These are phyloP conservation scores for Danaus plexippus DNA, from an alignment of 1,140 invertebrate genomes.

Conservation along the genomic window DNA sequence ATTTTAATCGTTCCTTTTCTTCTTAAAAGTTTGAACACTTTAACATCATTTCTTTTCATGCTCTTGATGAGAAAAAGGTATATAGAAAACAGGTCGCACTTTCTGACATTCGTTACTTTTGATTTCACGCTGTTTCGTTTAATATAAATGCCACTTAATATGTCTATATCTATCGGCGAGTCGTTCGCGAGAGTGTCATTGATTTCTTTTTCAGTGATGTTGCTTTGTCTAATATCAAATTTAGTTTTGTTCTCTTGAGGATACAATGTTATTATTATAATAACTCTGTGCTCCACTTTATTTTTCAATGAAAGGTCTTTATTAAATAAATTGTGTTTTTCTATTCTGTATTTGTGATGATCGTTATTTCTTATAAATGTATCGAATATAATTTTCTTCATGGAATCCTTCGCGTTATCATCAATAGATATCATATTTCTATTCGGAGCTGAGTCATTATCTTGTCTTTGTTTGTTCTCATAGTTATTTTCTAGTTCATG, in stretches of 20 bases:
- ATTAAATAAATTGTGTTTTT: constrained; percentile 36
- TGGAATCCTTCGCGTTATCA: constrained; percentile 11
- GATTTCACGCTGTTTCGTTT: constrained; percentile 17
- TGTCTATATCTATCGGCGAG: constrained; percentile 41
- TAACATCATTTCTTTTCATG: constrained; percentile 32
- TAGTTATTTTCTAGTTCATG: constrained; percentile 18
- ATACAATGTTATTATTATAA: constrained; percentile 47
- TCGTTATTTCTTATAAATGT: constrained; percentile 30
- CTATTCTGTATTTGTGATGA: constrained; percentile 39
- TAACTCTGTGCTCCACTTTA: constrained; percentile 26
- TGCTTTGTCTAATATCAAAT: not conserved
- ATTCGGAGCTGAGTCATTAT: not conserved
- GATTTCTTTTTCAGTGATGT: constrained; percentile 25
- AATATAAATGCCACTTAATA: constrained; percentile 36
- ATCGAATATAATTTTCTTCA: constrained; percentile 32
- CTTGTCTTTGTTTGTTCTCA: constrained; percentile 10
- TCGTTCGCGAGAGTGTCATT: constrained; percentile 27
- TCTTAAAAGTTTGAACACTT: constrained; percentile 38
- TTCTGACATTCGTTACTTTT: constrained; percentile 20
- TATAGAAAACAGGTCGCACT: constrained; percentile 46
- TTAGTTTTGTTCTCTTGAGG: constrained; percentile 6
- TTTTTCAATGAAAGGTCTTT: constrained; percentile 17
- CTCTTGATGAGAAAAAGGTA: constrained; percentile 37
- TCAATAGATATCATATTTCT: constrained; percentile 5
- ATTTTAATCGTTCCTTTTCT: constrained; percentile 42